Evolutionary conservation across 2,888 invertebrate genomes (phyloP).

Genomic region (Nezara viridula): DNA sequence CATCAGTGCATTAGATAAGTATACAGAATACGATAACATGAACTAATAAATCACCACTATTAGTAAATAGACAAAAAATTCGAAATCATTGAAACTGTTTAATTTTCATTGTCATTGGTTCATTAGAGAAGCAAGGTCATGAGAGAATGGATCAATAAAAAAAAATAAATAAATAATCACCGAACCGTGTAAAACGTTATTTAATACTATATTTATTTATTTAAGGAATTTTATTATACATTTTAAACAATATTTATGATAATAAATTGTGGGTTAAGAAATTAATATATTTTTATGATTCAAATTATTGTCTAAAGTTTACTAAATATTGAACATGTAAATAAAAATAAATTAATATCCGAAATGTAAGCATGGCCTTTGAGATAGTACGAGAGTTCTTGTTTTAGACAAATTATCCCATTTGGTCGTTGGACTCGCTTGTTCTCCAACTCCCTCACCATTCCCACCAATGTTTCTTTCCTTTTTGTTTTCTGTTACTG

Average conservation of each 20-base stretch:
- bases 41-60: not conserved
- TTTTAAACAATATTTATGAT: not conserved
- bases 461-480: slow-evolving; percentile 23
- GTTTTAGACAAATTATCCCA: slow-evolving; percentile 3
- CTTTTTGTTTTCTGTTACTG: slow-evolving; percentile 45
- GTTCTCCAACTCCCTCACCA: not conserved
- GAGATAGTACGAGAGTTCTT: not conserved
- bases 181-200: not conserved
- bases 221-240: not conserved
- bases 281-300: not conserved
- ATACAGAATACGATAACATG: not conserved
- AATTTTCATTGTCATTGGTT: slow-evolving; percentile 17
- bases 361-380: not conserved
- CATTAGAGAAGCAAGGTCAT: not conserved
- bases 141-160: not conserved
- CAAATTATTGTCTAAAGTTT: not conserved
- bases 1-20: not conserved
- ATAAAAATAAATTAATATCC: not conserved
- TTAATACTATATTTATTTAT: not conserved
- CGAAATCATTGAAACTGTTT: not conserved
- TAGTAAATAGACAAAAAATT: not conserved
- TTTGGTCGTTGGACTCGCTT: not conserved
- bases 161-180: not conserved
- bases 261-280: not conserved
- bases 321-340: not conserved